Evolutionary conservation across 2,113 vertebrate species (phyloP).

Genomic region (Dipodomys stephensi): DNA sequence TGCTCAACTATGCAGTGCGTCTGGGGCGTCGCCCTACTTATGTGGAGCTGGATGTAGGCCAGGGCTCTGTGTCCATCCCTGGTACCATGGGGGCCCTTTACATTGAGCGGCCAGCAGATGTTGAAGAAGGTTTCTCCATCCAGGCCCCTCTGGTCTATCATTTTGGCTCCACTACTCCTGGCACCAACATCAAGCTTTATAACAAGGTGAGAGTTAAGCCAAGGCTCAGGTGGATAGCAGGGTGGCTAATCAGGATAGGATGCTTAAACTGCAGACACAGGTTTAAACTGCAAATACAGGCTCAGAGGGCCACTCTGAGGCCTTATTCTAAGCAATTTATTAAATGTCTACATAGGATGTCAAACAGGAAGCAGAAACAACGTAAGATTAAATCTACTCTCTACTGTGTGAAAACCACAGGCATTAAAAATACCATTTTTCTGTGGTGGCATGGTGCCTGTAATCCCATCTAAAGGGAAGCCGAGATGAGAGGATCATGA

Average conservation of each 20-base stretch:
- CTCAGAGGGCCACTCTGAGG: background rate
- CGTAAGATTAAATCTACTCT: conserved; percentile 24
- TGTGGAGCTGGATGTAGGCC: conserved; percentile 97
- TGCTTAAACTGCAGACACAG: too few relatives aligned
- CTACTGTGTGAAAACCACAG: background rate
- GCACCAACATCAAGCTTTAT: conserved; percentile 99
- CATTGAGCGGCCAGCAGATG: conserved; percentile 96
- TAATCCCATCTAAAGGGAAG: too few relatives aligned
- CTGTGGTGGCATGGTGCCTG: too few relatives aligned
- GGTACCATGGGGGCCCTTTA: conserved; percentile 97
- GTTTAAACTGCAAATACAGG: background rate
- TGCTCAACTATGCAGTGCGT: conserved; percentile 97
- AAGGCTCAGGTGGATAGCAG: background rate
- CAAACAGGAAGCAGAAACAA: background rate
- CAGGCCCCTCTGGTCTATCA: conserved; percentile 99
- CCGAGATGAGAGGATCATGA: too few relatives aligned
- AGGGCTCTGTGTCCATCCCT: conserved; percentile 96
- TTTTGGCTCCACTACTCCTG: conserved; percentile 97
- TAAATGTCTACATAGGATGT: background rate
- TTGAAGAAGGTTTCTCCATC: conserved; percentile 98
- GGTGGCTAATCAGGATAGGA: too few relatives aligned
- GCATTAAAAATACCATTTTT: background rate
- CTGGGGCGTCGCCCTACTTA: conserved; percentile 96
- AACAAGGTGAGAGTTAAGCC: conserved; percentile 91
- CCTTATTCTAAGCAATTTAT: background rate